These are phyloP conservation scores for Eulemur mongoz DNA, from an alignment of 2,797 vertebrate genomes.

Conservation along the genomic window DNA sequence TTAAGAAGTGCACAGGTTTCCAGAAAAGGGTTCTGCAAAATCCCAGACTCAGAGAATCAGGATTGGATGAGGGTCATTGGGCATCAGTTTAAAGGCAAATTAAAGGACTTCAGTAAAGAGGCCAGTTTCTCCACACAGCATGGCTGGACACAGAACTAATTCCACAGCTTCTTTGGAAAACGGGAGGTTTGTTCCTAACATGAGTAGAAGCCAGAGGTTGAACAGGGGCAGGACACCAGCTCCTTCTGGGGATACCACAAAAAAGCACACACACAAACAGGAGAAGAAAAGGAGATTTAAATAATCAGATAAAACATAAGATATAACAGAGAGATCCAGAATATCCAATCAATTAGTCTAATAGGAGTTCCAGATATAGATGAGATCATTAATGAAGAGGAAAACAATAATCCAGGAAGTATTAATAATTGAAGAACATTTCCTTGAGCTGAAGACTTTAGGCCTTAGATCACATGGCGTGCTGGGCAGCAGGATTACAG, in stretches of 20 bases:
- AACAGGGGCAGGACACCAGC: background rate
- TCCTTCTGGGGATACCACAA: background rate
- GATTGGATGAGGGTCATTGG: background rate
- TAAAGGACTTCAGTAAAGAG: background rate
- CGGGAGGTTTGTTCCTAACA: background rate
- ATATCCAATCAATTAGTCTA: background rate
- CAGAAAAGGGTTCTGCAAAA: background rate
- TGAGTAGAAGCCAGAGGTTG: background rate
- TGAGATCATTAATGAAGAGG: background rate
- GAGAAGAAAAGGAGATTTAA: background rate
- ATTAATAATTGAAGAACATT: background rate
- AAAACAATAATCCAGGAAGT: conserved; percentile 12
- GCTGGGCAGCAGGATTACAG: background rate
- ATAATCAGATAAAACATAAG: background rate
- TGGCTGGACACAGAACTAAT: background rate
- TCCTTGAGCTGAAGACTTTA: background rate
- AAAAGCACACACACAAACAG: background rate
- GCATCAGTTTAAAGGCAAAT: background rate
- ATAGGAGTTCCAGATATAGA: background rate
- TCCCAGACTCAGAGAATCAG: background rate
- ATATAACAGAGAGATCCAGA: background rate
- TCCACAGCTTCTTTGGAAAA: background rate
- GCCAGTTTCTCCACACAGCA: background rate
- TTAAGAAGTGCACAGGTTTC: background rate
- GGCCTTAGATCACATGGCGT: background rate